A percentile compares a stretch with the other conserved stretches of the same genome.
These are phyloP conservation scores for Aspidapion aeneum DNA, from an alignment of 2,888 invertebrate species.

Conservation along the genomic window DNA sequence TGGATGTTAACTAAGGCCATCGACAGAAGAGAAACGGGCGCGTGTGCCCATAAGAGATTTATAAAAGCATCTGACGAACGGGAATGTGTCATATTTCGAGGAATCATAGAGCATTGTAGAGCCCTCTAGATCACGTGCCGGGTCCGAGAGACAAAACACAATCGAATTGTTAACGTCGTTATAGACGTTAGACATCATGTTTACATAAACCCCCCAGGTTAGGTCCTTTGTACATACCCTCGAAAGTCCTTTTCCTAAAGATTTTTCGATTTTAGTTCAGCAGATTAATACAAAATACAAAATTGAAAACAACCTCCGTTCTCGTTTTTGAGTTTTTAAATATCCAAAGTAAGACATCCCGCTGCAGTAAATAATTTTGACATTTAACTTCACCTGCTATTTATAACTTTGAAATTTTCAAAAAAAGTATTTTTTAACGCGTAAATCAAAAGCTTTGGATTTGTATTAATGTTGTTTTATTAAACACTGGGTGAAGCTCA, in stretches of 20 bases:
- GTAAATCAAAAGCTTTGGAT: too few species aligned
- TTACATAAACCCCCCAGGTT: neutral
- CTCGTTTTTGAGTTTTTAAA: too few species aligned
- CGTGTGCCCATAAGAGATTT: slow-evolving; percentile 21
- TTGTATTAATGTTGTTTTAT: too few species aligned
- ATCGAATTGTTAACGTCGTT: neutral
- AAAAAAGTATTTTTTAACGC: too few species aligned
- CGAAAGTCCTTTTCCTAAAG: neutral
- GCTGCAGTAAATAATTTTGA: too few species aligned
- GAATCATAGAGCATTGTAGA: neutral
- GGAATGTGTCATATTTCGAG: slow-evolving; percentile 14
- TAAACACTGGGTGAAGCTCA: too few species aligned
- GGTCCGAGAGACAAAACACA: neutral
- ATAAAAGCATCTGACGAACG: slow-evolving; percentile 19
- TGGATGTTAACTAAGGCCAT: neutral
- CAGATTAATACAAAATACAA: too few species aligned
- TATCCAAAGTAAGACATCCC: too few species aligned
- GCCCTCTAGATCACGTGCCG: neutral
- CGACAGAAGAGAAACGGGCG: neutral
- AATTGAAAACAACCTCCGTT: too few species aligned
- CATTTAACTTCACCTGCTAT: too few species aligned
- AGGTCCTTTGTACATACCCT: neutral
- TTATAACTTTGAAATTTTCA: too few species aligned
- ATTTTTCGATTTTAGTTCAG: neutral
- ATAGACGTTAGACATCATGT: neutral